Evolutionary conservation across 2,113 vertebrate species (phyloP), one percentile per base, ranked within the genome.

Genomic region (Pituophis catenifer): DNA sequence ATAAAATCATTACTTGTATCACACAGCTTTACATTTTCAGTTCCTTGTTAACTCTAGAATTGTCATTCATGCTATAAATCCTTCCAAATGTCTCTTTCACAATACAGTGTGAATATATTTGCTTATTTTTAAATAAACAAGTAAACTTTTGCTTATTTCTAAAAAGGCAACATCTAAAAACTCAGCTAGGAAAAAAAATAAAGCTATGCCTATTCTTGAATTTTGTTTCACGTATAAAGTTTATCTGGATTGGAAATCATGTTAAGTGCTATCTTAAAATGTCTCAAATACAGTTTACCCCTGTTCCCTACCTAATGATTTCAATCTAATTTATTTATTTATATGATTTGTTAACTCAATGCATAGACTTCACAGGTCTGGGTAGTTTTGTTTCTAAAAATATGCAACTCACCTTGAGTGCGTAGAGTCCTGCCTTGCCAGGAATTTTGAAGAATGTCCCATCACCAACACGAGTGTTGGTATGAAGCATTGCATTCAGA

Each of bases 401-500:
- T 95, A 55, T 44, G 33, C 92, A 93, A 98, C 98, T 98, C 98
- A 98, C 98, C 98, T 98, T 98, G 96, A 98, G 98, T 97, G 98
- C 98, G 91, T 98, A 98, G 91, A 98, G 98, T 98, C 98, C 98
- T 24, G 98, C 98, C 96, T 98, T 98, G 91, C 98, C 98, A 95
- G 98, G 98, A 95, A 98, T 98, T 97, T 98, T 98, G 98, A 98
- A 98, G 98, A 98, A 98, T 87, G 98, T 98, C 96, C 98, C 98
- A 98, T 98, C 98, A 96, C 98, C 98, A 97, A 98, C 97, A 94
- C 98, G 98, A 95, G 98, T 98, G 96, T 98, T 98, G 97, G 98
- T 98, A 95, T 98, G 98, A 97, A 98, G 98, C 98, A 98, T 98
- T 95, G 98, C 98, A 98, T 98, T 98, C 97, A 98, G 97, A 97